Conservation (phyloP, 2,888 invertebrate genomes). For the Melipona beecheii region DNA sequence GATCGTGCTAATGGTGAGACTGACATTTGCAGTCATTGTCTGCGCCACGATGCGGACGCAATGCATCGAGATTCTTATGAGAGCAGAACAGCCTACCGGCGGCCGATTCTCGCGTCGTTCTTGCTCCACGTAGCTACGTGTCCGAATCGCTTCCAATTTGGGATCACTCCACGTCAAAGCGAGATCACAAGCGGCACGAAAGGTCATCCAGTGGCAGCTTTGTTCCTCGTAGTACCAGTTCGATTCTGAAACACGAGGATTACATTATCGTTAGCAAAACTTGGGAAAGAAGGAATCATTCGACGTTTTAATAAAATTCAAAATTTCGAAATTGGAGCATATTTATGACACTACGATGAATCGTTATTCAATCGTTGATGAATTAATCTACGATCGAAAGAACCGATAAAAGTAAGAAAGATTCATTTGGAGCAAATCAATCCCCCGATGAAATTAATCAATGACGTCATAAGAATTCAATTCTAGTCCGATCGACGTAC, state of each 20-base stretch:
- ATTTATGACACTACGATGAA: too few relatives aligned
- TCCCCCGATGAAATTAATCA: not conserved
- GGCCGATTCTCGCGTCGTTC: constrained; percentile 10
- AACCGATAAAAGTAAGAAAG: too few relatives aligned
- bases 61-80: constrained; percentile 74
- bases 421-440: not conserved
- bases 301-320: too few relatives aligned
- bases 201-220: not conserved
- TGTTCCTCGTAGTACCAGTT: too few relatives aligned
- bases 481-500: not conserved
- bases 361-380: too few relatives aligned
- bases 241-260: not conserved
- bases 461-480: not conserved
- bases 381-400: too few relatives aligned
- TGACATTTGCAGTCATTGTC: constrained; percentile 83
- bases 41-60: constrained; percentile 69
- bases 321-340: too few relatives aligned
- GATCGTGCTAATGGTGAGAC: constrained; percentile 82
- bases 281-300: too few relatives aligned
- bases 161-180: not conserved
- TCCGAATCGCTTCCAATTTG: constrained; percentile 47
- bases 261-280: too few relatives aligned
- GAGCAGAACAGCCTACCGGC: constrained; percentile 60
- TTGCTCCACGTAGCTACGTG: constrained; percentile 22
- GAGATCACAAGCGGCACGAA: not conserved